These are phyloP conservation scores for Luffia ferchaultella DNA, from an alignment of 2,888 invertebrate species.

Conservation along the genomic window DNA sequence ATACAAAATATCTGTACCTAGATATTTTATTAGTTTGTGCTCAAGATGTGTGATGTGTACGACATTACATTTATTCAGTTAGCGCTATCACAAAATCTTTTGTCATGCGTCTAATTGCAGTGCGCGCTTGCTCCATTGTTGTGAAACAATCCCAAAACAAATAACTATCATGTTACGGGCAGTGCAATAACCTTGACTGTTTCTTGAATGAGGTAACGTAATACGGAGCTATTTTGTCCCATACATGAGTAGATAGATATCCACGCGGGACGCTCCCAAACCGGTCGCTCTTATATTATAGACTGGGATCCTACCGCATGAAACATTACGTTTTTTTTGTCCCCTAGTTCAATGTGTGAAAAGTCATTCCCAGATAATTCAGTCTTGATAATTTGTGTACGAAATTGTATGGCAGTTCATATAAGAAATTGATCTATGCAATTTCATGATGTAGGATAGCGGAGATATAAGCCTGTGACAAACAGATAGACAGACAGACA, in stretches of 20 bases:
- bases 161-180: not conserved
- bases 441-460: too few relatives aligned
- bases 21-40: not conserved
- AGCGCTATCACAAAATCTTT: not conserved
- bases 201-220: not conserved
- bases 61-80: not conserved
- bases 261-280: too few relatives aligned
- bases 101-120: not conserved
- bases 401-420: too few relatives aligned
- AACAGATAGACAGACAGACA: too few relatives aligned
- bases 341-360: too few relatives aligned
- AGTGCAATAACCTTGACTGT: not conserved
- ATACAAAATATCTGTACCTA: not conserved
- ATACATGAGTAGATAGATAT: not conserved
- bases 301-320: too few relatives aligned
- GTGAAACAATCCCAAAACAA: not conserved
- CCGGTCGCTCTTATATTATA: too few relatives aligned
- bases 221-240: not conserved
- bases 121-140: not conserved
- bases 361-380: too few relatives aligned
- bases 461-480: too few relatives aligned
- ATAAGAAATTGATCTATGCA: too few relatives aligned
- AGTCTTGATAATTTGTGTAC: too few relatives aligned
- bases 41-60: not conserved
- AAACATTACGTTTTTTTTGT: too few relatives aligned